A percentile compares a stretch with the other conserved stretches of the same genome.
Evolutionary conservation across 2,888 invertebrate species (phyloP).

Genomic region (Heliothis peltigera): DNA sequence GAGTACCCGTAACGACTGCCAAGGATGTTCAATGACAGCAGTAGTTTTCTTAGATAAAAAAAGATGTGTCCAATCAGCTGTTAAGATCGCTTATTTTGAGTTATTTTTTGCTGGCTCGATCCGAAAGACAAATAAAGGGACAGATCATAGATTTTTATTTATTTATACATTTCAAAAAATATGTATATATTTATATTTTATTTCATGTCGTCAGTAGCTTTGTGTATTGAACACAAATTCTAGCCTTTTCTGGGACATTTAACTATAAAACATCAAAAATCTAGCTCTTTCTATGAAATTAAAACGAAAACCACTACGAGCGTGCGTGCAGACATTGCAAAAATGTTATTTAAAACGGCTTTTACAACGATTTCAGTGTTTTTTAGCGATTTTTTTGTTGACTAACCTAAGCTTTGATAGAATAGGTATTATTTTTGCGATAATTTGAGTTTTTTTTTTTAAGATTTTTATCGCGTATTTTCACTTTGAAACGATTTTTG

Average conservation of each 20-base stretch:
- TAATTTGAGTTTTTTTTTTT: not conserved
- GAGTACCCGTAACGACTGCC: too few relatives aligned
- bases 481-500: not conserved
- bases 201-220: constrained; percentile 62
- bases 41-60: too few relatives aligned
- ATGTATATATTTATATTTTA: constrained; percentile 70
- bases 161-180: constrained; percentile 87
- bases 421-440: not conserved
- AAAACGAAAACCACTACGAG: constrained; percentile 62
- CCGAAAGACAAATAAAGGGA: constrained; percentile 67
- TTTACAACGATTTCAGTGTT: not conserved
- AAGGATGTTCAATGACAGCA: too few relatives aligned
- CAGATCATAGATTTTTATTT: constrained; percentile 73
- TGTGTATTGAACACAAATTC: constrained; percentile 80
- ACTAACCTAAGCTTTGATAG: too few relatives aligned
- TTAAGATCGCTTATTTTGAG: not conserved
- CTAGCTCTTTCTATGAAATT: constrained; percentile 84
- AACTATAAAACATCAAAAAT: constrained; percentile 84
- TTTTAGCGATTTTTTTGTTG: too few relatives aligned
- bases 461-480: not conserved
- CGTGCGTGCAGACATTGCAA: constrained; percentile 55
- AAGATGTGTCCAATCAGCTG: not conserved
- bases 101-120: constrained; percentile 55
- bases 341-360: constrained; percentile 8
- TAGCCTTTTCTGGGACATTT: constrained; percentile 71